These are phyloP conservation scores for Nerophis ophidion DNA, from an alignment of 2,113 vertebrate species.

Conservation along the genomic window DNA sequence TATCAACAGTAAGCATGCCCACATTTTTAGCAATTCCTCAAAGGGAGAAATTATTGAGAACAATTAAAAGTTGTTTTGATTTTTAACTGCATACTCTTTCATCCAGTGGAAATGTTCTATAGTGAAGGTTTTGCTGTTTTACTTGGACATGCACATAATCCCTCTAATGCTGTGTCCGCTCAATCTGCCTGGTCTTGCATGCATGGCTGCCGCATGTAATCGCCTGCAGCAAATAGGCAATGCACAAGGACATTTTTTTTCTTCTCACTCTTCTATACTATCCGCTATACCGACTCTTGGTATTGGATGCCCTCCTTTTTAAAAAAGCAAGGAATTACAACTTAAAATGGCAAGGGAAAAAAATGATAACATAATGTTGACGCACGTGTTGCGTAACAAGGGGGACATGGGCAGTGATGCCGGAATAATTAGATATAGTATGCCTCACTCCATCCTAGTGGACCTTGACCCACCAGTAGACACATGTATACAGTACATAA, in stretches of 20 bases:
- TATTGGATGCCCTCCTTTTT: not conserved
- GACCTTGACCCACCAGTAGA: slow-evolving; percentile 32
- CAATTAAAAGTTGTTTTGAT: too few relatives aligned
- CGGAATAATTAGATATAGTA: slow-evolving; percentile 65
- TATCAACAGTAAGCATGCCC: too few relatives aligned
- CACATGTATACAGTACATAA: not conserved
- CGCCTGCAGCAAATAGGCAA: slow-evolving; percentile 19
- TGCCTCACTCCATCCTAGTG: slow-evolving; percentile 56
- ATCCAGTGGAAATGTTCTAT: not conserved
- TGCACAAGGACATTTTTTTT: slow-evolving; percentile 1
- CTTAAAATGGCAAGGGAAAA: slow-evolving; percentile 3
- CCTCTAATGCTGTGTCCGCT: slow-evolving; percentile 22
- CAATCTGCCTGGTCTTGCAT: slow-evolving; percentile 17
- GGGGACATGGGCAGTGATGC: slow-evolving; percentile 48
- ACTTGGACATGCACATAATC: slow-evolving; percentile 9
- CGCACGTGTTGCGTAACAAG: slow-evolving; percentile 40
- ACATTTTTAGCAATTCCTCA: too few relatives aligned
- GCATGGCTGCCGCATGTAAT: slow-evolving; percentile 31
- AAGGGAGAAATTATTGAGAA: too few relatives aligned
- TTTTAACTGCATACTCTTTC: too few relatives aligned
- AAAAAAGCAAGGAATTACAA: not conserved
- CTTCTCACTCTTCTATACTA: not conserved
- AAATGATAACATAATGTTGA: slow-evolving; percentile 8
- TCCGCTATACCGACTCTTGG: not conserved
- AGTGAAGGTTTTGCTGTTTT: not conserved